phyloP scores from a whole-genome alignment of 2,888 invertebrate genomes.

The Pyrrhosoma nymphula region DNA sequence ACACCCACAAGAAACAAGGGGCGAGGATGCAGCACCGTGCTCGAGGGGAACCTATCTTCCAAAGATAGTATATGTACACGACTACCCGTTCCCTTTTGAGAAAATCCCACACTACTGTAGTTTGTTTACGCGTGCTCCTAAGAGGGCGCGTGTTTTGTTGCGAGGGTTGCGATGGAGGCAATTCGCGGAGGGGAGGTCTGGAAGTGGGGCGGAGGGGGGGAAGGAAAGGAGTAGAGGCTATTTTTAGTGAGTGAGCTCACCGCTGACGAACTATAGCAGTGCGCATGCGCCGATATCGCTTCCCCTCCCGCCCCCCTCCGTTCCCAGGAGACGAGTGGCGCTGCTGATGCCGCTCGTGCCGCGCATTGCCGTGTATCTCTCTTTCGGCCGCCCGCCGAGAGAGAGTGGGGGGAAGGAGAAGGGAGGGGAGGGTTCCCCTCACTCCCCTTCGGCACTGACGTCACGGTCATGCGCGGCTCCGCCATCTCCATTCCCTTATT shows the following conservation, averaged over 20 bases:
- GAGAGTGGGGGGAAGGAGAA: too few relatives aligned
- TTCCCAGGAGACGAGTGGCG: neutral
- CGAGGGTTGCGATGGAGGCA: neutral
- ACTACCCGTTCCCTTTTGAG: too few relatives aligned
- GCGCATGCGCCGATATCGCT: neutral
- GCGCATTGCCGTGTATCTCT: neutral
- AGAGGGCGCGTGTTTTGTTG: neutral
- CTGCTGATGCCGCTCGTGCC: too few relatives aligned
- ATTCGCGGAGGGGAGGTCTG: neutral
- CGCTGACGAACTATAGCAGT: neutral
- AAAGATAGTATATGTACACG: too few relatives aligned
- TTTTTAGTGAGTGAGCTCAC: constrained; percentile 17
- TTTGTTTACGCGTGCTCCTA: constrained; percentile 12
- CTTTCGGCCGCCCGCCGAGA: neutral
- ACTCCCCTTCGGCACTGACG: neutral
- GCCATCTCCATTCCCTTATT: neutral
- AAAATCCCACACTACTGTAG: neutral
- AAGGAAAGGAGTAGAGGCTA: neutral
- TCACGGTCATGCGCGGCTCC: constrained; percentile 5
- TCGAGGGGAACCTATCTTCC: too few relatives aligned
- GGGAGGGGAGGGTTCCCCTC: neutral
- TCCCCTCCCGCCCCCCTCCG: neutral
- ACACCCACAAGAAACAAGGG: too few relatives aligned
- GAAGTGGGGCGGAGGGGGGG: neutral
- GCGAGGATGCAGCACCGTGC: too few relatives aligned